phyloP scores from a whole-genome alignment of 2,797 vertebrate species.

The Tympanoctomys barrerae region DNA sequence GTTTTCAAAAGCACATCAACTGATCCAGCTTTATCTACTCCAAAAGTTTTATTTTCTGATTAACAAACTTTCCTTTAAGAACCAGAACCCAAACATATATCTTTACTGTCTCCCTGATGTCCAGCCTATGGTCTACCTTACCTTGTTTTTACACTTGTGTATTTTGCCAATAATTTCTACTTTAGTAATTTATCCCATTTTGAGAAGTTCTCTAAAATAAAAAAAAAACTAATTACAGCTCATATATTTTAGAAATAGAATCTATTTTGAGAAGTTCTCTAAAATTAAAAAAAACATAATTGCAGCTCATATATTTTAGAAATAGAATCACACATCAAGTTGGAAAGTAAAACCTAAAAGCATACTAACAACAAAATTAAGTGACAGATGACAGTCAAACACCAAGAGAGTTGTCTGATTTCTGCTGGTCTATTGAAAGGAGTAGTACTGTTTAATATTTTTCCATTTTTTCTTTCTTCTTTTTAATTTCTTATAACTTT shows the following conservation, averaged over 20 bases:
- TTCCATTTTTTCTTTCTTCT: too few species aligned
- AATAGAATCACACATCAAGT: conserved; percentile 15
- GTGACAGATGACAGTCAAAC: conserved; percentile 70
- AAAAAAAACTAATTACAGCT: not conserved
- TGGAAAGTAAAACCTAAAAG: conserved; percentile 65
- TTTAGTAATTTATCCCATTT: conserved; percentile 29
- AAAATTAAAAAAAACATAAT: not conserved
- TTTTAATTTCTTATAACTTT: too few species aligned
- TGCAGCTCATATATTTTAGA: not conserved
- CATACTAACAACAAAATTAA: conserved; percentile 68
- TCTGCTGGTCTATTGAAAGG: too few species aligned
- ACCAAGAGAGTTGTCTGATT: conserved; percentile 61
- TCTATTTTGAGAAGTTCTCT: not conserved
- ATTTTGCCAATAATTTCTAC: conserved; percentile 8
- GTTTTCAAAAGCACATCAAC: conserved; percentile 63
- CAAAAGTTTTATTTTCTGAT: conserved; percentile 25
- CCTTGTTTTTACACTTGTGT: not conserved
- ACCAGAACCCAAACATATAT: conserved; percentile 19
- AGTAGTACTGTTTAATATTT: too few species aligned
- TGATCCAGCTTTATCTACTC: not conserved
- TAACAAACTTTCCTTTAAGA: conserved; percentile 54
- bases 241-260: not conserved
- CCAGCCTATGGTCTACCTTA: not conserved
- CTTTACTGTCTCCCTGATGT: not conserved
- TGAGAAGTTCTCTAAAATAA: not conserved